phyloP scores from a whole-genome alignment of 2,797 vertebrate species.

The Hyperoplus immaculatus region DNA sequence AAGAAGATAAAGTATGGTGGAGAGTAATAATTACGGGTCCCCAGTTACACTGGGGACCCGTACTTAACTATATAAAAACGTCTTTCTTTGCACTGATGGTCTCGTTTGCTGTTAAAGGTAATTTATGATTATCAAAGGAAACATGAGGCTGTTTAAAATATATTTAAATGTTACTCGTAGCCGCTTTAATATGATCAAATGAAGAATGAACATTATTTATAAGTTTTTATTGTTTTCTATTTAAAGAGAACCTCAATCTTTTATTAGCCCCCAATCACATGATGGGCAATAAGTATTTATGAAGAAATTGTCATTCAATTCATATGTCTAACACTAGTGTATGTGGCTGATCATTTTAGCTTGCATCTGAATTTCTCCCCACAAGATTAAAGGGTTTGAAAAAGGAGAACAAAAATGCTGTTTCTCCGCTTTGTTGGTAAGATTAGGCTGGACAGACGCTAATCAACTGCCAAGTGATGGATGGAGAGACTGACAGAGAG shows the following conservation, averaged over 20 bases:
- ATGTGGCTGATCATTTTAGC: not conserved
- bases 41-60: no score
- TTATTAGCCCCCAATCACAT: not conserved
- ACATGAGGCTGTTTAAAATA: no score
- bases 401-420: conserved; percentile 8
- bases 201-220: not conserved
- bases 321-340: not conserved
- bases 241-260: not conserved
- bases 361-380: conserved; percentile 22
- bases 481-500: conserved; percentile 32
- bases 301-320: not conserved
- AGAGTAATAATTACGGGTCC: no score
- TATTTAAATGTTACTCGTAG: no score
- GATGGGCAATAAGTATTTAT: not conserved
- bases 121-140: no score
- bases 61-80: no score
- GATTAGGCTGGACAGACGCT: conserved; percentile 62
- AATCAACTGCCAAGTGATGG: conserved; percentile 62
- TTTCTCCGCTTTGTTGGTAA: conserved; percentile 33
- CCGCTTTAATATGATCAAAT: conserved; percentile 1
- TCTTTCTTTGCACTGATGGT: no score
- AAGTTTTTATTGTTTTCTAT: not conserved
- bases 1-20: no score
- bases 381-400: conserved; percentile 27
- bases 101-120: no score